Evolutionary conservation across 1,140 invertebrate genomes (phyloP).

Genomic region (Apolygus lucorum): DNA sequence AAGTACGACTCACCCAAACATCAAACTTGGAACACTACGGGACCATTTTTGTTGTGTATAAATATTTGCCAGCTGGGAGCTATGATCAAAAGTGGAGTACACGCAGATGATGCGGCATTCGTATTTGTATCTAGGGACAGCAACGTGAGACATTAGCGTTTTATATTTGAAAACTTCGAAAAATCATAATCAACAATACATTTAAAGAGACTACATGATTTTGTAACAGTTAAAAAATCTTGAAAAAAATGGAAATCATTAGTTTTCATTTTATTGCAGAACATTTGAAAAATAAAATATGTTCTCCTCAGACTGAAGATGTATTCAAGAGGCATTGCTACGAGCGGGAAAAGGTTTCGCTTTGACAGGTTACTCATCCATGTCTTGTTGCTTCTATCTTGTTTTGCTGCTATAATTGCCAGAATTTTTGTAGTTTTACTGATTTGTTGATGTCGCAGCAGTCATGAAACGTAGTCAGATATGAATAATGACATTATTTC

Average conservation of each 20-base stretch:
- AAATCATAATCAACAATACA: background rate
- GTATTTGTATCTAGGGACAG: background rate
- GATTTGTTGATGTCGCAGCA: background rate
- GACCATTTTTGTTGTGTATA: background rate
- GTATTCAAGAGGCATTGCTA: no score
- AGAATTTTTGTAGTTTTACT: no score
- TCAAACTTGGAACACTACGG: background rate
- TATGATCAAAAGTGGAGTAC: background rate
- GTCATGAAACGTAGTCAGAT: background rate
- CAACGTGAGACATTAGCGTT: no score
- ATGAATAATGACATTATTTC: background rate
- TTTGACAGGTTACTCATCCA: no score
- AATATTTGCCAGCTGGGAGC: background rate
- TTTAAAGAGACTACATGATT: background rate
- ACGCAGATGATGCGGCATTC: background rate
- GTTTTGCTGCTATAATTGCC: no score
- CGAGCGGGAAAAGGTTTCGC: no score
- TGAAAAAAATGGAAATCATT: background rate
- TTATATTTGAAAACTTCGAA: no score
- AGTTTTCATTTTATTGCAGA: background rate
- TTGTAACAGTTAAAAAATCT: background rate
- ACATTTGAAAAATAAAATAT: background rate
- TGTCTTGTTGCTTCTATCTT: no score
- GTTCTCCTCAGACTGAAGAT: background rate
- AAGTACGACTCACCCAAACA: background rate